Base-by-base conservation (phyloP, 2,797 vertebrate species). In the Phaenicophaeus curvirostris region DNA sequence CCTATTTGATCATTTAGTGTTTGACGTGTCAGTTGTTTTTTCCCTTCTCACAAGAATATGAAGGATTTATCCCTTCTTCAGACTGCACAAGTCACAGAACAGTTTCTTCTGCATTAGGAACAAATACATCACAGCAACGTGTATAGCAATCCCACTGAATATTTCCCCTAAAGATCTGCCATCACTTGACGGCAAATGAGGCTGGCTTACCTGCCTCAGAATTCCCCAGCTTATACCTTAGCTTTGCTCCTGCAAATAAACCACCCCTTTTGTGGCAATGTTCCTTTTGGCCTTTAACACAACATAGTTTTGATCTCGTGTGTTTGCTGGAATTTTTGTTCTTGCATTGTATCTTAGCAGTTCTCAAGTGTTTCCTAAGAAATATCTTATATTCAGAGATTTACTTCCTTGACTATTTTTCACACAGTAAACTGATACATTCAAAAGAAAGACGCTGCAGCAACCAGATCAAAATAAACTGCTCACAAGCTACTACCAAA, bases 1-100 rank as follows among this genome's bases (percentile, higher is more conserved):
- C 11, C n/a, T 30, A 4, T 39, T 28, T 1, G 1, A 51, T 2
- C 39, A 19, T 5, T 17, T 28, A 2, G 16, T 11, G 5, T 23
- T 6, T 2, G 20, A 17, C 21, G 21, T 48, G n/a, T 48, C 42
- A 3, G 6, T 6, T 20, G 2, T 8, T 72, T 77, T 42, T 21
- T n/a, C 15, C 24, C 9, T 69, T 65, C 55, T 80, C 39, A 71
- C 65, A 90, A 63, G 15, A 53, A 63, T 59, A 13, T 20, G 31
- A 77, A 67, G 44, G 42, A 59, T 69, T 76, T 44, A 23, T 30
- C 19, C 31, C 10, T 85, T 86, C 30, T 58, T 67, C 55, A 82
- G 17, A 15, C 6, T 6, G 58, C 39, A 42, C 23, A 55, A 44
- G 81, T 23, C 68, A 23, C 31, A 28, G 5, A 68, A 54, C 4